Evolutionary conservation across 2,113 vertebrate genomes (phyloP).

Genomic region (Anoplopoma fimbria): DNA sequence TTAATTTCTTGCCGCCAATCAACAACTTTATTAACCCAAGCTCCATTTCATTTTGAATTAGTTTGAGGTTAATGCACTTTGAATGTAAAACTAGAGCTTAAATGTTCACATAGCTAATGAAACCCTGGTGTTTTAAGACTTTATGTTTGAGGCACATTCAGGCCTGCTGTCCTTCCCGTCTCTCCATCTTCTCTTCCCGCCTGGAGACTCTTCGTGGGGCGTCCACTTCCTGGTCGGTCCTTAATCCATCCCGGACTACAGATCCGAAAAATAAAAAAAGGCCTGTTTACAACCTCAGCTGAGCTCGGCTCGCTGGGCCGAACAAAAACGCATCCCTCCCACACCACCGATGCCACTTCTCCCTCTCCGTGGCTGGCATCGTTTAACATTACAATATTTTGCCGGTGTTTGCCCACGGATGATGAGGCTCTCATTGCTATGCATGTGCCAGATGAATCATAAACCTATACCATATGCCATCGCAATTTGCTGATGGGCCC

Average conservation of each 20-base stretch:
- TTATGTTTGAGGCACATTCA: background rate
- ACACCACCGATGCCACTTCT: constrained; percentile 67
- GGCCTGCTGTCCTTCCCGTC: background rate
- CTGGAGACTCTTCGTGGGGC: constrained; percentile 41
- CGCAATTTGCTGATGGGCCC: constrained; percentile 99
- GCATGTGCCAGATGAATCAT: constrained; percentile 97
- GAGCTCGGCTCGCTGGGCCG: constrained; percentile 66
- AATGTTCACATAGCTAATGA: background rate
- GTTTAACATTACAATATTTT: constrained; percentile 84
- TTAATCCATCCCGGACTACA: constrained; percentile 64
- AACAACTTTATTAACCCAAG: too few species aligned
- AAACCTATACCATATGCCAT: constrained; percentile 99
- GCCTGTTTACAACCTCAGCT: constrained; percentile 75
- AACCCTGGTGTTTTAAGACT: background rate
- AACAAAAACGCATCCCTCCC: constrained; percentile 77
- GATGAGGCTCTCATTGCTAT: constrained; percentile 90
- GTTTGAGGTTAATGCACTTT: too few species aligned
- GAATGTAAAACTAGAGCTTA: too few species aligned
- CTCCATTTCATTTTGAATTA: too few species aligned
- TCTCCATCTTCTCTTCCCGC: background rate
- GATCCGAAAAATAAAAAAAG: constrained; percentile 20
- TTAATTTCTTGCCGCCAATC: too few species aligned
- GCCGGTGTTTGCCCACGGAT: constrained; percentile 89
- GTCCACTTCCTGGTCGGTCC: background rate
- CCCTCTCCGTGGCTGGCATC: constrained; percentile 72